phyloP scores from a whole-genome alignment of 2,888 invertebrate genomes.

The Pseudanteris insignis region DNA sequence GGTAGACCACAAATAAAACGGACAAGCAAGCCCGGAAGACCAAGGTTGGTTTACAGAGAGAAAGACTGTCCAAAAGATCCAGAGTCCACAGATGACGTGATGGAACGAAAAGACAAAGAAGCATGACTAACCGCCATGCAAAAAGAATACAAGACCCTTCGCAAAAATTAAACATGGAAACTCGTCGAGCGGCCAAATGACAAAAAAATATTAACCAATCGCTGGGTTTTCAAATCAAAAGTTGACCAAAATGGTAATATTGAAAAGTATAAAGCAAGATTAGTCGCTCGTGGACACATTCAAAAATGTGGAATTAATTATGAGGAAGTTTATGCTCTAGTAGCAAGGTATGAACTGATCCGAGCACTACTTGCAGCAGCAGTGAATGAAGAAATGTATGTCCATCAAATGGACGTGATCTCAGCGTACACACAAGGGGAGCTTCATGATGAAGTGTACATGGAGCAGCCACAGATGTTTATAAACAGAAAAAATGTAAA shows the following conservation, averaged over 20 bases:
- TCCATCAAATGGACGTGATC: not conserved
- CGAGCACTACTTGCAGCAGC: not conserved
- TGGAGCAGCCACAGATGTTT: not conserved
- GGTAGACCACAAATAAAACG: slow-evolving; percentile 47
- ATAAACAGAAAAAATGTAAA: not conserved
- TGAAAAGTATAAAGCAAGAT: not conserved
- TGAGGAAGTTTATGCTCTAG: not conserved
- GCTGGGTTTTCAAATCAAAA: slow-evolving; percentile 10
- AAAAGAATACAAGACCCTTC: not conserved
- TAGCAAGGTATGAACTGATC: not conserved
- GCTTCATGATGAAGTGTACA: not conserved
- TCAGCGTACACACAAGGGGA: not conserved
- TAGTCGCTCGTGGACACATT: not conserved
- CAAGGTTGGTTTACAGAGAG: slow-evolving; percentile 17
- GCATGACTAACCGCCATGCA: not conserved
- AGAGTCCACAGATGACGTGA: no score
- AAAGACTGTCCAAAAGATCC: no score
- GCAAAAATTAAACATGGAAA: not conserved
- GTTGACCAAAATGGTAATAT: not conserved
- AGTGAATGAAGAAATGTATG: not conserved
- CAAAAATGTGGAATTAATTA: not conserved
- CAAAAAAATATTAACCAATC: not conserved
- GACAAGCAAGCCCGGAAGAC: slow-evolving; percentile 63
- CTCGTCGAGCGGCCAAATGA: not conserved
- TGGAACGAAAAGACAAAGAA: no score